phyloP scores from a whole-genome alignment of 2,113 vertebrate species.

The Rostratula benghalensis region DNA sequence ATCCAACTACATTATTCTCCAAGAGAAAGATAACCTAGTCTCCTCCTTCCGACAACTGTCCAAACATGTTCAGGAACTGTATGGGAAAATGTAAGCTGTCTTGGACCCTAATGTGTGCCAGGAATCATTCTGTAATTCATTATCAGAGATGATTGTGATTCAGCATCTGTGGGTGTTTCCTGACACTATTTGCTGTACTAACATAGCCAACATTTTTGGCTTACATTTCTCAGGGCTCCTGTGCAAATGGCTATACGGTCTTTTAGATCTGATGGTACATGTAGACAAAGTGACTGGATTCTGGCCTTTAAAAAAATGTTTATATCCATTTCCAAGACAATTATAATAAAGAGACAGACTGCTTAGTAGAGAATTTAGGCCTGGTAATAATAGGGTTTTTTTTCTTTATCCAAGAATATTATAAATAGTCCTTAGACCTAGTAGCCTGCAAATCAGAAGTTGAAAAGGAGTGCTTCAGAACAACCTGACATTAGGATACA shows the following conservation, averaged over 20 bases:
- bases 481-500: background rate
- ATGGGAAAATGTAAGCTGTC: background rate
- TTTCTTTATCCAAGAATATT: background rate
- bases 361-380: background rate
- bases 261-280: background rate
- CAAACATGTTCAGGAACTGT: background rate
- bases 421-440: background rate
- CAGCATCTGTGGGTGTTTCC: background rate
- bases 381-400: background rate
- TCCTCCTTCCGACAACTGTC: background rate
- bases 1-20: background rate
- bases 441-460: background rate
- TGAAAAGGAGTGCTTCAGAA: background rate
- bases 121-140: conserved; percentile 5
- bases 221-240: background rate
- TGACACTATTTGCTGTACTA: background rate
- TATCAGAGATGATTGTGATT: background rate
- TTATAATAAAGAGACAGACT: background rate
- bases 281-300: background rate
- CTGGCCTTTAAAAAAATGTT: accelerated
- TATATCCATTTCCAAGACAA: background rate
- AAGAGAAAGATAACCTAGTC: background rate
- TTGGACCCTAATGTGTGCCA: background rate
- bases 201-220: background rate
- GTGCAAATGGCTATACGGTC: background rate